These are phyloP conservation scores for Selenia dentaria DNA, from an alignment of 2,888 invertebrate species.

Conservation along the genomic window DNA sequence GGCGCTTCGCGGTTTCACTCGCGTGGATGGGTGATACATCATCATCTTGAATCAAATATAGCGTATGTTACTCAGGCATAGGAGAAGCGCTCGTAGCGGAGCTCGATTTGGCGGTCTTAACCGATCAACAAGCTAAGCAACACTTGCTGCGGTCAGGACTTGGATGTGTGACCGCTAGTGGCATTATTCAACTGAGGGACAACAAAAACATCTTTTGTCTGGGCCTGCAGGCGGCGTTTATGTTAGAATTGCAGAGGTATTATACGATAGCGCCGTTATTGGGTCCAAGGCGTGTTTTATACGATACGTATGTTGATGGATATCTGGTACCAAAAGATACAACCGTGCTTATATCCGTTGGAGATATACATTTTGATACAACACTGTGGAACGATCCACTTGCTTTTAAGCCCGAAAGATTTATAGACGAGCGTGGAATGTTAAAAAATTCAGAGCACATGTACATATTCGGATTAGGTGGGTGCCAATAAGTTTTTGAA, in stretches of 20 bases:
- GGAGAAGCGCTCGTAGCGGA: too few relatives aligned
- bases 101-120: too few relatives aligned
- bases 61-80: too few relatives aligned
- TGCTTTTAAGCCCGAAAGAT: conserved; percentile 86
- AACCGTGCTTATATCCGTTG: conserved; percentile 78
- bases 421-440: conserved; percentile 81
- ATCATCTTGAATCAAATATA: too few relatives aligned
- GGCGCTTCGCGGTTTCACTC: too few relatives aligned
- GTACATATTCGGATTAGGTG: conserved; percentile 88
- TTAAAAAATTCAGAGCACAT: conserved; percentile 81
- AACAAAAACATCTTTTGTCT: too few relatives aligned
- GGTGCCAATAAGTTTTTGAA: too few relatives aligned
- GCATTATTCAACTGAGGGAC: too few relatives aligned
- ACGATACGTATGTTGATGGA: conserved; percentile 62
- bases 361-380: conserved; percentile 81
- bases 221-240: conserved; percentile 83
- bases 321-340: conserved; percentile 78
- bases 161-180: too few relatives aligned
- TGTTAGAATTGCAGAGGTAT: conserved; percentile 83
- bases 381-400: conserved; percentile 83
- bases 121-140: too few relatives aligned
- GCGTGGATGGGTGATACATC: too few relatives aligned
- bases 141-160: too few relatives aligned
- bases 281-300: conserved; percentile 76
- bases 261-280: conserved; percentile 81